Percentiles rank a stretch among this genome's conserved stretches.
These are phyloP conservation scores for Sinodicranocentrus sp. DNA, from an alignment of 2,888 invertebrate genomes.

Conservation along the genomic window DNA sequence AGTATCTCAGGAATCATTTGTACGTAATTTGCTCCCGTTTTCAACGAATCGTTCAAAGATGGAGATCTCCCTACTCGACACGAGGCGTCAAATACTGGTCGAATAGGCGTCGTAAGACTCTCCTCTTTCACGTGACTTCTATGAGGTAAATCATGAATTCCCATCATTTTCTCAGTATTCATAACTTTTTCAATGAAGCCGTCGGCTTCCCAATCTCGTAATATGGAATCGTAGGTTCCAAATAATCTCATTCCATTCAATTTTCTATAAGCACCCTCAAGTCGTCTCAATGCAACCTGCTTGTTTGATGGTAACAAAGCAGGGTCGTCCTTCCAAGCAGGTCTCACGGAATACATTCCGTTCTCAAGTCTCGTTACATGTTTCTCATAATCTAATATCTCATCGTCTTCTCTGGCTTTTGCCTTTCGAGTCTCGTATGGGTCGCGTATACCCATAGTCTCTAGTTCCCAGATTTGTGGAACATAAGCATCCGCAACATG, in stretches of 20 bases:
- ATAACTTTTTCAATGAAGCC: background rate
- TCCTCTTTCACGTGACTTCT: background rate
- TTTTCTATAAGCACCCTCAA: background rate
- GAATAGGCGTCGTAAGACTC: constrained; percentile 5
- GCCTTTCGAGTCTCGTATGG: background rate
- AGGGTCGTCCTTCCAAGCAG: background rate
- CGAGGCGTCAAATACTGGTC: constrained; percentile 13
- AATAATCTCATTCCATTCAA: background rate
- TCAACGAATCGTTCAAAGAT: background rate
- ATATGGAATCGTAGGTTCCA: background rate
- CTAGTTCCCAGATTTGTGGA: constrained; percentile 2
- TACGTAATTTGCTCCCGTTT: background rate
- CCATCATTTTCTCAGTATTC: background rate
- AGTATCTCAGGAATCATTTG: background rate
- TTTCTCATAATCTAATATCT: background rate
- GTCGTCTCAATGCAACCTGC: background rate
- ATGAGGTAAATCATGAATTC: background rate
- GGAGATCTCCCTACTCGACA: background rate
- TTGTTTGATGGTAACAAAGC: background rate
- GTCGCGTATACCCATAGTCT: background rate
- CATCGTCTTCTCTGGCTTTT: background rate
- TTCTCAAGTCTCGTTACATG: background rate
- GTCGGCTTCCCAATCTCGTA: constrained; percentile 1
- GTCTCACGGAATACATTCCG: background rate
- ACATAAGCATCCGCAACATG: too few species aligned